phyloP scores from a whole-genome alignment of 30 jellyfish, hydroid and myxozoan genomes.

The Pseudorhiza aurosa region DNA sequence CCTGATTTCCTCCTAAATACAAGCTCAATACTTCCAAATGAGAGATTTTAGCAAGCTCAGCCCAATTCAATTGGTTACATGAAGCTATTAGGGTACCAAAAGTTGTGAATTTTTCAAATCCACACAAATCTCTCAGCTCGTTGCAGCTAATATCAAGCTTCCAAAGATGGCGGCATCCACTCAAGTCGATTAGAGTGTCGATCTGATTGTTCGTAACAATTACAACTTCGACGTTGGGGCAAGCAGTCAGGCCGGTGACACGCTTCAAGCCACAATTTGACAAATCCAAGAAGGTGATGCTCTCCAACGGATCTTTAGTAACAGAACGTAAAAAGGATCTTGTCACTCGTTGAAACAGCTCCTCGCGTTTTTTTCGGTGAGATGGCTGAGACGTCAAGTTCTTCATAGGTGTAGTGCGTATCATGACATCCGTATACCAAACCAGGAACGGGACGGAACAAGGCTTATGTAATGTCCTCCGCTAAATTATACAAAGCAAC shows the following conservation, averaged over 20 bases:
- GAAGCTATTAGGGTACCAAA: constrained; percentile 49
- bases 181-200: constrained; percentile 29
- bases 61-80: constrained; percentile 40
- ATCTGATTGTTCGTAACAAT: constrained; percentile 43
- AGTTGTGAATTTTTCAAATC: constrained; percentile 36
- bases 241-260: constrained; percentile 35
- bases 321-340: constrained; percentile 26
- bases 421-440: too few species aligned
- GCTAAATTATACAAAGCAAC: too few species aligned
- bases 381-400: not conserved
- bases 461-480: too few species aligned
- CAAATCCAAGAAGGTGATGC: constrained; percentile 54
- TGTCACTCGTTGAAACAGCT: constrained; percentile 7
- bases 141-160: constrained; percentile 51
- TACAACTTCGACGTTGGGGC: constrained; percentile 50
- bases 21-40: constrained; percentile 39
- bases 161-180: constrained; percentile 67
- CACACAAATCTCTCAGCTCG: constrained; percentile 37
- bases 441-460: too few species aligned
- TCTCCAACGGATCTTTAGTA: constrained; percentile 45
- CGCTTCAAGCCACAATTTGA: constrained; percentile 49
- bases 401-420: too few species aligned
- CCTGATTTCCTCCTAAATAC: constrained; percentile 10
- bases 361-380: not conserved
- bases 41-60: constrained; percentile 35